Base-by-base conservation (phyloP, 2,113 vertebrate species). In the Oreotrochilus melanogaster region DNA sequence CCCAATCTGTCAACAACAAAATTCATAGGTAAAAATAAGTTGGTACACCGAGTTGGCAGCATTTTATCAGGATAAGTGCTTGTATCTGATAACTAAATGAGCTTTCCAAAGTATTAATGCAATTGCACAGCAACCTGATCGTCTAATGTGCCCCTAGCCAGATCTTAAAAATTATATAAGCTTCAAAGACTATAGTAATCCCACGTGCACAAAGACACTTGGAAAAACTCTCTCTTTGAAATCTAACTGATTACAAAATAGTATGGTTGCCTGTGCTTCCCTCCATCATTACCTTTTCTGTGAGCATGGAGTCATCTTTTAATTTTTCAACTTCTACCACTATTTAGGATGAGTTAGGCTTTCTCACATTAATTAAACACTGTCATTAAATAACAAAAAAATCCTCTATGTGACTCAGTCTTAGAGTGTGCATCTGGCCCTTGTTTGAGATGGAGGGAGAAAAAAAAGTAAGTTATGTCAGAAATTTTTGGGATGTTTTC, bases 61-160 rank as follows among this genome's bases (percentile, higher is more conserved):
- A 69, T 87, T 92, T 91, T 72, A 71, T 80, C 64, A 65, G 37
- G 79, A 1, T 66, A 88, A 78, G 13, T 53, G 48, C 22, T 95
- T 91, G 73, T 69, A 84, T 81, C 69, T 78, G 75, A 54, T 27
- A 93, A 81, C 53, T 1, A 16, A 57, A 47, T 15, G 86, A 92
- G 73, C 51, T 67, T 95, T 92, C 83, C 89, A 93, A 95, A 91
- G 11, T 89, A 75, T 89, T 93, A 67, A 91, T 64, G 95, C 91
- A 92, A 91, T 91, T 96, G 73, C 83, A 78, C 53, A 85, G 76
- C 21, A 72, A 85, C 53, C 45, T 88, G 82, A 86, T 89, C 95
- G 95, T 95, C 94, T 93, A 89, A 75, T 92, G 91, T 89, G 64
- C 94, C 86, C 35, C 70, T 45, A 87, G 80, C 83, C 53, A 95